Base-by-base conservation (phyloP, 2,888 invertebrate genomes). In the Athalia cordata region DNA sequence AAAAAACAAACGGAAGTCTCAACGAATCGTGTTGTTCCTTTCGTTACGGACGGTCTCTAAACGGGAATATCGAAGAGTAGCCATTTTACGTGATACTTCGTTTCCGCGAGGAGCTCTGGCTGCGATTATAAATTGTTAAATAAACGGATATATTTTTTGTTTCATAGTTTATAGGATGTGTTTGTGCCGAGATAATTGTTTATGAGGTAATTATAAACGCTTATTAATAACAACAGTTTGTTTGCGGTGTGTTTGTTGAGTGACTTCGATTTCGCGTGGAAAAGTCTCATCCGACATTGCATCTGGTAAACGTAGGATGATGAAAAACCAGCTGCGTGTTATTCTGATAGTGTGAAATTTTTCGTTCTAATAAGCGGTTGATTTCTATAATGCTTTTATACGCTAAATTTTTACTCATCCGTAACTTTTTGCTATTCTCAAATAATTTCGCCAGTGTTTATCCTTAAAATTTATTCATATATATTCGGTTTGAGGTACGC, bases 81-180 rank as follows among this genome's bases (percentile, higher is more conserved):
- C 87, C 86, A 87, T 87, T 87, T 86, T 87, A 82, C 81, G 85
- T 84, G 81, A 81, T 83, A 81, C 80, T 82, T 79, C 80, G 81
- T 82, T 86, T 84, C 80, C 80, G 84, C 79, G 83, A 72, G 59
- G 72, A 72, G 45, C 57, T 13, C 13, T 29, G 29, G n/a, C 29
- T 29, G 29, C 29, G 2, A 29, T 29, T 29, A 29, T 29, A 29
- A 29, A 29, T 29, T 29, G 29, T 29, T 43, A 70, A 55, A 72
- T 13, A 59, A 59, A 72, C 59, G n/a, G 72, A n/a, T 57, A 59
- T 49, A 72, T 43, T 52, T 52, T 9, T 52, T 52, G 52, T 52
- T 9, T 11, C 7, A 52, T 52, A 52, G 11, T 9, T 5, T 15
- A 8, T 67, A 68, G 55, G 68, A 68, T 55, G 68, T 68, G 55